phyloP scores from a whole-genome alignment of 2,797 vertebrate species.

The Erethizon dorsatum region DNA sequence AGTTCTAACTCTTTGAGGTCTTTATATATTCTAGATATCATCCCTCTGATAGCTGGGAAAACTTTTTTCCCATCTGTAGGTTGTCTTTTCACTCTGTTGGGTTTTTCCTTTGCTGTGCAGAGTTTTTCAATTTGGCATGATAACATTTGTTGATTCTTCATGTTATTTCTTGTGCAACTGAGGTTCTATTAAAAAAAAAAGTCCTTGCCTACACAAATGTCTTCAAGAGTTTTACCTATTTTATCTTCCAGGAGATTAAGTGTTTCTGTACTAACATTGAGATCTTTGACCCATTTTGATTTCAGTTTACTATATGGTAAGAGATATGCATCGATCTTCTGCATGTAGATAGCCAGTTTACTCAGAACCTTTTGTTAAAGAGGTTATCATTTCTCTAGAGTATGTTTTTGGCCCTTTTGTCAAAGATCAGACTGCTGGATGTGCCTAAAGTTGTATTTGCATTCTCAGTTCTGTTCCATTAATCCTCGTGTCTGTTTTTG shows the following conservation, averaged over 20 bases:
- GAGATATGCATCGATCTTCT: neutral
- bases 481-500: neutral
- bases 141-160: neutral
- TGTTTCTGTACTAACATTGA: neutral
- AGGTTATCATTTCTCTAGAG: neutral
- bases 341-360: neutral
- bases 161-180: neutral
- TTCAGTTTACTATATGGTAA: neutral
- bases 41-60: neutral
- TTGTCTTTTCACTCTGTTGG: neutral
- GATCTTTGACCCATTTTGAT: neutral
- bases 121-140: neutral
- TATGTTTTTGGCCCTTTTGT: neutral
- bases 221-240: neutral
- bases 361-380: neutral
- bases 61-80: neutral
- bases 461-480: neutral
- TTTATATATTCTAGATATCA: neutral
- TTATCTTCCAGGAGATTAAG: neutral
- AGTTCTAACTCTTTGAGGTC: neutral
- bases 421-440: neutral
- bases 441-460: neutral
- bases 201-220: neutral
- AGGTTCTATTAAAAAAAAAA: neutral
- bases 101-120: neutral